Base-by-base conservation (phyloP, 2,113 vertebrate species). In the Amphilophus citrinellus region DNA sequence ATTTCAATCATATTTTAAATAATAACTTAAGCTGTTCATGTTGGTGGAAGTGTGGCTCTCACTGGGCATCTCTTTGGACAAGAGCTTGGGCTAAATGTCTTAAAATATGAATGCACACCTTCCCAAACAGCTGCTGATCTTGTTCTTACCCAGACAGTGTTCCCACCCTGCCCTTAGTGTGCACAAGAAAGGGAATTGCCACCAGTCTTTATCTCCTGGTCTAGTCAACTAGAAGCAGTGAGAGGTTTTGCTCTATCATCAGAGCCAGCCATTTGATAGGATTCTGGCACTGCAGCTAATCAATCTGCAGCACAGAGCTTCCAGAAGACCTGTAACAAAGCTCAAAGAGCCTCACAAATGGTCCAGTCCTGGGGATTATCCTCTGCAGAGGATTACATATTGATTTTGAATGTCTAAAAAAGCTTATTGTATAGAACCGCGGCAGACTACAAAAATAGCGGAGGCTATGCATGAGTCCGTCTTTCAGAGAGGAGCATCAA, bases 301-400 rank as follows among this genome's bases (percentile, higher is more conserved):
- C 97, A 98, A 98, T 98, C 96, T 96, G 95, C 95, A 92, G 97
- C 96, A 97, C 96, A 96, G 97, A 97, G 97, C 96, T 95, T 96
- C 96, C 97, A 89, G 84, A 95, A 85, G 96, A 96, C 94, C 95
- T 96, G 96, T 97, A 97, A 98, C 97, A 97, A 97, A 97, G 97
- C 97, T 97, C 97, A 97, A 97, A 98, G 97, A 97, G 97, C 97
- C 97, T 96, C 97, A 97, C 97, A 97, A 98, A 97, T 96, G 96
- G 97, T 96, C 96, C 94, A 95, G 97, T 97, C 96, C 97, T 92
- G 96, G 84, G 97, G 97, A 98, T 98, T 98, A 98, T 97, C 97
- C 97, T 96, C 97, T 97, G 96, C 97, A 98, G 97, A 97, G 97
- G 98, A 99, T 98, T 98, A 98, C 97, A 97, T 98, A 98, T 98